These are phyloP conservation scores for Alaudala cheleensis DNA, from an alignment of 2,113 vertebrate species.

Conservation along the genomic window DNA sequence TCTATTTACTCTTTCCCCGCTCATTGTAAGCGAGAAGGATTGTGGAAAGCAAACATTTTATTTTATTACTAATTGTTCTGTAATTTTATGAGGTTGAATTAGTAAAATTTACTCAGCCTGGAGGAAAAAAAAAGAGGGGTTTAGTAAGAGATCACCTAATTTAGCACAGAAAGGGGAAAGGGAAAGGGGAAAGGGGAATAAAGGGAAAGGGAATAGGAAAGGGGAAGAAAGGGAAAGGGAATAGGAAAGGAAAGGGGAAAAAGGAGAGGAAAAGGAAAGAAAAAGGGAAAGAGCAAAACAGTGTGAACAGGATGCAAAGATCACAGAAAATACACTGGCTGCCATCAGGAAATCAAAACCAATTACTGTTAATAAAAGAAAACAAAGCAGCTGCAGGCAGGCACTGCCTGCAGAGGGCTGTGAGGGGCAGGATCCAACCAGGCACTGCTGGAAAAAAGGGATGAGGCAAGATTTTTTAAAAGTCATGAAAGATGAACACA, in stretches of 20 bases:
- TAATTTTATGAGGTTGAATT: conserved; percentile 59
- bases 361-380: neutral
- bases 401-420: neutral
- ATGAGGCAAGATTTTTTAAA: neutral
- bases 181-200: rapidly evolving
- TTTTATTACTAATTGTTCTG: conserved; percentile 61
- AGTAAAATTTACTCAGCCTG: conserved; percentile 50
- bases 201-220: neutral
- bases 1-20: conserved; percentile 30
- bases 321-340: neutral
- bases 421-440: neutral
- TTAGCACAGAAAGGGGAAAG: conserved; percentile 32
- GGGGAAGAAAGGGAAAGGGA: too few relatives aligned
- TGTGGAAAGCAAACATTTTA: conserved; percentile 59
- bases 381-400: neutral
- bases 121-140: neutral
- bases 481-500: neutral
- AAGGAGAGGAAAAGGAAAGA: neutral
- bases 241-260: neutral
- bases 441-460: neutral
- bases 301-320: neutral
- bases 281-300: neutral
- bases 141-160: conserved; percentile 69
- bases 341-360: neutral
- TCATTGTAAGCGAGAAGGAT: neutral